phyloP scores from a whole-genome alignment of 2,113 vertebrate genomes.

The Aplodontia rufa region DNA sequence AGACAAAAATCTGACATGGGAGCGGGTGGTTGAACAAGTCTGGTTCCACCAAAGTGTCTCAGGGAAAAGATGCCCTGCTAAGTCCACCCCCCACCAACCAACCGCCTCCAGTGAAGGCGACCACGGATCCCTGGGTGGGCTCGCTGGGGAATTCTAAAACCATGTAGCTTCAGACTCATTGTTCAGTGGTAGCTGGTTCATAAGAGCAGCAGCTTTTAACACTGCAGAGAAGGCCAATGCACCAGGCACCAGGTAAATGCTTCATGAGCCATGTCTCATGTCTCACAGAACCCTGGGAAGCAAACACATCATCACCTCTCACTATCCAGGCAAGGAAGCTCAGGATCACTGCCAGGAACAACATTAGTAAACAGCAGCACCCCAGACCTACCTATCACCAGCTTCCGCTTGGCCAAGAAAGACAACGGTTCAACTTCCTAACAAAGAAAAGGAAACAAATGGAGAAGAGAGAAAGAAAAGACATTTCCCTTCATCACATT shows the following conservation, averaged over 20 bases:
- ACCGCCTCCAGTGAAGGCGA: too few species aligned
- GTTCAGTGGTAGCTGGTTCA: fast-evolving
- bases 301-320: neutral
- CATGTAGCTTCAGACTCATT: neutral
- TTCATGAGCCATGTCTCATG: fast-evolving
- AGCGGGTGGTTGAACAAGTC: neutral
- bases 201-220: fast-evolving
- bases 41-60: neutral
- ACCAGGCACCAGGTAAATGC: neutral
- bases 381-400: neutral
- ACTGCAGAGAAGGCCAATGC: neutral
- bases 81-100: too few species aligned
- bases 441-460: neutral
- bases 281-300: neutral
- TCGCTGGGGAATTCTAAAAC: neutral
- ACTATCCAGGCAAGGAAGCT: neutral
- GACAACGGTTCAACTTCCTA: neutral
- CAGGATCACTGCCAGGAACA: neutral
- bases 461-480: neutral
- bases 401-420: neutral
- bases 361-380: neutral
- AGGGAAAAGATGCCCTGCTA: fast-evolving
- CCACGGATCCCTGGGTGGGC: neutral
- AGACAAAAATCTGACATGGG: neutral
- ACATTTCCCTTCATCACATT: neutral